These are phyloP conservation scores for Telmatochromis sp. DNA, from an alignment of 2,113 vertebrate species.

Conservation along the genomic window DNA sequence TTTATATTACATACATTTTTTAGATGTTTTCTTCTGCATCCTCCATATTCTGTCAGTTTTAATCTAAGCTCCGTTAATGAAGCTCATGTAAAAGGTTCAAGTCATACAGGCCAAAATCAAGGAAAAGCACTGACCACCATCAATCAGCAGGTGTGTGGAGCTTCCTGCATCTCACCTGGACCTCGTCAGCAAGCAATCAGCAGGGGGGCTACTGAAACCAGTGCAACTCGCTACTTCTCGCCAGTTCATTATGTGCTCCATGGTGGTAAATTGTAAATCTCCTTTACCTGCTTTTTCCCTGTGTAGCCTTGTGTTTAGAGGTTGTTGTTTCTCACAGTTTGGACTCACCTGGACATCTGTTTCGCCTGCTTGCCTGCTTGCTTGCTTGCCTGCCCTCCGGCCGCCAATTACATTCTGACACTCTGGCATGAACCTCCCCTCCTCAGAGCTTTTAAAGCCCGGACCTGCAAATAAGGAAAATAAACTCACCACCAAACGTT, in stretches of 20 bases:
- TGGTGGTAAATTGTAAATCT: background rate
- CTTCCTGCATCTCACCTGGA: background rate
- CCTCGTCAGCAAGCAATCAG: background rate
- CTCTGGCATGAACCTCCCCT: background rate
- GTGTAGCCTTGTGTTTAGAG: background rate
- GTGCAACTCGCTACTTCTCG: background rate
- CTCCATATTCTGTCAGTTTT: background rate
- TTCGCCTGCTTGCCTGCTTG: background rate
- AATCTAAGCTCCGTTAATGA: background rate
- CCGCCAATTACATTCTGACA: rapidly evolving
- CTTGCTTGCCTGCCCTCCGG: background rate
- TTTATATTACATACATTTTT: background rate
- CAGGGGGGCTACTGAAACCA: background rate
- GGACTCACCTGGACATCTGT: background rate
- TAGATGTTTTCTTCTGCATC: background rate
- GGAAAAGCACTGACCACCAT: background rate
- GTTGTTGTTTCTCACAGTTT: background rate
- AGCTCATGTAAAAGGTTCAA: background rate
- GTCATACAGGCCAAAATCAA: background rate
- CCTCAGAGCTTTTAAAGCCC: background rate
- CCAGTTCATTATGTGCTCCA: background rate
- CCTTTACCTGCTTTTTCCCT: background rate
- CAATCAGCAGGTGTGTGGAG: background rate
- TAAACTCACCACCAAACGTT: background rate
- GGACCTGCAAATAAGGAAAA: background rate